Evolutionary conservation across 2,113 vertebrate species (phyloP), one percentile per base, ranked within the genome.

Genomic region (Gasterosteus nipponicus): DNA sequence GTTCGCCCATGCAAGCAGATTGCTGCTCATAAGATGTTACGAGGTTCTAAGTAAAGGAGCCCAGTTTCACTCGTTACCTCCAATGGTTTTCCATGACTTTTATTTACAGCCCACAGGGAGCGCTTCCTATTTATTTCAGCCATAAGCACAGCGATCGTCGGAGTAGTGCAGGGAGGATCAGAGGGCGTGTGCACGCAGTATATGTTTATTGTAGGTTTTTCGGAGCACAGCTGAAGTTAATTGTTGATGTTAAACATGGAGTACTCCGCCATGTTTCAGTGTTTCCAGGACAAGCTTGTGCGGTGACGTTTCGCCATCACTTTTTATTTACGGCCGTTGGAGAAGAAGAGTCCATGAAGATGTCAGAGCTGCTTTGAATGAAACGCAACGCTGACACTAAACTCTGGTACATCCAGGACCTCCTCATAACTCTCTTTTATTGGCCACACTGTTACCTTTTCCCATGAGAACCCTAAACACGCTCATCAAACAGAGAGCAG

Each of bases 381-480:
- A 87, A 83, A 89, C 80, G 89, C 80, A 85, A 89, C 26, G 26
- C 87, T 89, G 90, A 91, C 92, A 87, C 83, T 86, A 89, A 91
- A 81, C 86, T 83, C 86, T 80, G 79, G 68, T 57, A 58, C 82
- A 76, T 91, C 86, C 81, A 81, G 31, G 65, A 51, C 49, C 89
- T 88, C 89, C 87, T 89, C 92, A 84, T 93, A 90, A 93, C 77
- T 93, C 91, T 88, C 29, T 89, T 92, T 92, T 91, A 93, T 91
- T 63, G 82, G 73, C 85, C 86, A 85, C 82, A 81, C 85, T 79
- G 82, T 89, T 91, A 83, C 87, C 73, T 86, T 84, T 91, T 92
- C 89, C 91, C 92, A 90, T 19, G 89, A 91, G 89, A 92, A 89
- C 70, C 53, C 72, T 76, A 69, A 90, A 90, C 44, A 22, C 12